Base-by-base conservation (phyloP, 2,113 vertebrate genomes). In the Protomyctophum bolini region DNA sequence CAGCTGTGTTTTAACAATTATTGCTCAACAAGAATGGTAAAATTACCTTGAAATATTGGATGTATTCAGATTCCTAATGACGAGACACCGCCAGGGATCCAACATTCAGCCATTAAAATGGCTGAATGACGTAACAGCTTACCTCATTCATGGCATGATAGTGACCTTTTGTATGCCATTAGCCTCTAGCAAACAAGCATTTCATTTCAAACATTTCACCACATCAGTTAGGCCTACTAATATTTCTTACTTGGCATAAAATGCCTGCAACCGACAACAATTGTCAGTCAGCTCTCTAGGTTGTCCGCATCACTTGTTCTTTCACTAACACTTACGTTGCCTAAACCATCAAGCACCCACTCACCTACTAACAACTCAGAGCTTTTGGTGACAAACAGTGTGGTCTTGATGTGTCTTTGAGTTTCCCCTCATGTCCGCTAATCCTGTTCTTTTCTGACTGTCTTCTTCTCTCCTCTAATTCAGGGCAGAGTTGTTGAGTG, bases 401-500 rank as follows among this genome's bases (percentile, higher is more conserved):
- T 79, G 76, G 72, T 86, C 73, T 84, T 86, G 77, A 83, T 85
- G 76, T 90, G 76, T 90, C 66, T 82, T 61, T 66, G 64, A 6
- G 12, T 84, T 48, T 76, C 80, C 77, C 71, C 58, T 66, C 51
- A 6, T 79, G 75, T 83, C 73, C 58, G 83, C 87, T 91, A 79
- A 89, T 83, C 72, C 84, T 89, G 75, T 77, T 88, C 84, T 87
- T 89, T 76, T 90, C 76, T 79, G 79, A 79, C 80, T 92, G 68
- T 94, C 89, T 94, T 94, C 89, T 92, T 92, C 85, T 94, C 88
- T 93, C 82, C 88, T 92, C 84, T 92, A 92, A 93, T 94, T 91
- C 89, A 94, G 93, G 93, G 92, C 91, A 93, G 93, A 94, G 77
- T 94, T 94, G 90, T 93, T 94, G 93, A 94, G 93, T 91, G 93